A percentile compares a stretch with the other conserved stretches of the same genome.
Evolutionary conservation across 2,888 invertebrate genomes (phyloP).

Genomic region (Cephus pulcher): DNA sequence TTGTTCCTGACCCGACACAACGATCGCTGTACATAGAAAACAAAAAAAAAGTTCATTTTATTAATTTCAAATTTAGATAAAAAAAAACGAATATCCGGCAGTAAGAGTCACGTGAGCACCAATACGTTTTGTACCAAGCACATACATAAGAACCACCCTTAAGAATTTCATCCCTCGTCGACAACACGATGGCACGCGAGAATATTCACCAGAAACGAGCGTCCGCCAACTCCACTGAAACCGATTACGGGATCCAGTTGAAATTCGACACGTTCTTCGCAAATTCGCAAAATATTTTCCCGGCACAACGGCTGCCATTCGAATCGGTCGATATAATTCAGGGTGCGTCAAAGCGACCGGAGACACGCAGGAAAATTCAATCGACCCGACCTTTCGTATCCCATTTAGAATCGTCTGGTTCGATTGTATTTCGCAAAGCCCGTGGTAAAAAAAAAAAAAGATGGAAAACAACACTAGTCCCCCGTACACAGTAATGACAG

Average conservation of each 20-base stretch:
- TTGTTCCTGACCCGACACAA: slow-evolving; percentile 27
- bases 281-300: not conserved
- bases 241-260: not conserved
- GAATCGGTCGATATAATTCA: not conserved
- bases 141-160: not conserved
- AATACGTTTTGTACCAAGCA: too few species aligned
- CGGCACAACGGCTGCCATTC: not conserved
- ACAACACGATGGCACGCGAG: not conserved
- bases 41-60: too few species aligned
- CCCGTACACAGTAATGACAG: not conserved
- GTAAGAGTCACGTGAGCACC: too few species aligned
- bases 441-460: too few species aligned
- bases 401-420: not conserved
- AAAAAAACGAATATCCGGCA: too few species aligned
- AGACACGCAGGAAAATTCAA: slow-evolving; percentile 18
- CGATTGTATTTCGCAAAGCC: not conserved
- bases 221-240: too few species aligned
- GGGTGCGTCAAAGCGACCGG: not conserved
- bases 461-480: not conserved
- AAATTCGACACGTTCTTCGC: not conserved
- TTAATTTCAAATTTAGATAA: too few species aligned
- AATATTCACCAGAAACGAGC: not conserved
- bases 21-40: too few species aligned
- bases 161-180: not conserved
- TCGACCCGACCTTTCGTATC: not conserved